Conservation (phyloP, 2,888 invertebrate species). For the Tolmerus cingulatus region DNA sequence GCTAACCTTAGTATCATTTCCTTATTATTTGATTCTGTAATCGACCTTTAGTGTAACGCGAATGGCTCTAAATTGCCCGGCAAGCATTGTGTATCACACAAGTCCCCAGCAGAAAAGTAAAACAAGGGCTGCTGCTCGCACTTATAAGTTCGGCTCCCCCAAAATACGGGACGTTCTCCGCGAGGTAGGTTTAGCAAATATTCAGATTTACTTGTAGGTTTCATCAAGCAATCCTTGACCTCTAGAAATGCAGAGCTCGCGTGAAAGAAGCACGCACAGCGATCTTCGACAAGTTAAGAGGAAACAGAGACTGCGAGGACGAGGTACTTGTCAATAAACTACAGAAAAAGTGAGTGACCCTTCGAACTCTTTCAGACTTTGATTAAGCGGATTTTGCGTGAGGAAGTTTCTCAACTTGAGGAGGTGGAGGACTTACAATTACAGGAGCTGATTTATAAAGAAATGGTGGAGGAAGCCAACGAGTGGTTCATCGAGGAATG, state of each 20-base stretch:
- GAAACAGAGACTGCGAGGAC: slow-evolving; percentile 47
- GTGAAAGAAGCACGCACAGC: slow-evolving; percentile 55
- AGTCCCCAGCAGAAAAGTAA: slow-evolving; percentile 57
- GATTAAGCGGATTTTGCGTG: slow-evolving; percentile 54
- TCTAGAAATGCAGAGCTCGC: slow-evolving; percentile 58
- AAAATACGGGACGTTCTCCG: slow-evolving; percentile 58
- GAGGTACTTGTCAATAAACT: slow-evolving; percentile 34
- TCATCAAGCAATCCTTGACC: not conserved
- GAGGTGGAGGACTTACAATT: slow-evolving; percentile 56
- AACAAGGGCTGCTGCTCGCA: slow-evolving; percentile 56
- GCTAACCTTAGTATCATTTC: not conserved
- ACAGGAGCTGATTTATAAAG: slow-evolving; percentile 58
- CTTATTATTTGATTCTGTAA: not conserved
- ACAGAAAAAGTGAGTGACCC: not conserved
- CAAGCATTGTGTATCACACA: slow-evolving; percentile 54
- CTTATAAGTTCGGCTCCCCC: slow-evolving; percentile 56
- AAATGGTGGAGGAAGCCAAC: slow-evolving; percentile 56
- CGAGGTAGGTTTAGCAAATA: slow-evolving; percentile 52
- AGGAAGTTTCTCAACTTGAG: slow-evolving; percentile 58
- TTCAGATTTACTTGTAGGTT: not conserved
- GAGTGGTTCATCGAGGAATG: slow-evolving; percentile 57
- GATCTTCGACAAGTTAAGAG: slow-evolving; percentile 50
- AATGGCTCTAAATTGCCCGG: slow-evolving; percentile 48
- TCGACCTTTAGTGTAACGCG: not conserved
- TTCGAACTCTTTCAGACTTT: slow-evolving; percentile 39